phyloP scores from a whole-genome alignment of 2,888 invertebrate species.

The Sussaba pulchella region DNA sequence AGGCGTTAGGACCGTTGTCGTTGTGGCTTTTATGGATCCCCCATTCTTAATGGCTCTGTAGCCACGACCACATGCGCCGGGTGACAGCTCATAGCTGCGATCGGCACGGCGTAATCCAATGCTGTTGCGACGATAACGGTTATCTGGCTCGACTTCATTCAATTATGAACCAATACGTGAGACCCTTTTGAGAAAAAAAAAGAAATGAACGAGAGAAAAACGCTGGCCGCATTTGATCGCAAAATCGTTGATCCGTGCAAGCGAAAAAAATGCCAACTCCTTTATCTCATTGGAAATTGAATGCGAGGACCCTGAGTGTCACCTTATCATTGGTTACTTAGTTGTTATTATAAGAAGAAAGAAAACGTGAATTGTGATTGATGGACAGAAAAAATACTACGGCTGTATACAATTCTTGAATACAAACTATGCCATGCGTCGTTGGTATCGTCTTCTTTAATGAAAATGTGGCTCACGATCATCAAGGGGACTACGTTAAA shows the following conservation, averaged over 20 bases:
- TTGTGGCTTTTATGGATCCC: conserved; percentile 81
- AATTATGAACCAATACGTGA: background rate
- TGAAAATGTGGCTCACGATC: too few species aligned
- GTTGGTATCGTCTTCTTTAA: too few species aligned
- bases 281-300: conserved; percentile 53
- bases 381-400: too few species aligned
- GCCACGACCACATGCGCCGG: conserved; percentile 83
- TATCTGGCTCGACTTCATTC: background rate
- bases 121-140: background rate
- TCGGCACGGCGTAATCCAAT: background rate
- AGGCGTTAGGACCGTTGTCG: conserved; percentile 85
- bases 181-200: background rate
- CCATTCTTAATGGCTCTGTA: background rate
- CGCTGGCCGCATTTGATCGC: conserved; percentile 38
- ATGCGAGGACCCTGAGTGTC: conserved; percentile 57
- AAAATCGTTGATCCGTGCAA: conserved; percentile 40
- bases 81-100: conserved; percentile 75
- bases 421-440: too few species aligned
- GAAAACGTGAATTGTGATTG: too few species aligned
- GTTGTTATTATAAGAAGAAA: too few species aligned
- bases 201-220: conserved; percentile 33
- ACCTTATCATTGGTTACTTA: too few species aligned
- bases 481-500: too few species aligned
- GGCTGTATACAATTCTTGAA: too few species aligned
- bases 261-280: conserved; percentile 53